Base-by-base conservation (phyloP, 2,797 vertebrate genomes). In the Sphenopsis melanotis region DNA sequence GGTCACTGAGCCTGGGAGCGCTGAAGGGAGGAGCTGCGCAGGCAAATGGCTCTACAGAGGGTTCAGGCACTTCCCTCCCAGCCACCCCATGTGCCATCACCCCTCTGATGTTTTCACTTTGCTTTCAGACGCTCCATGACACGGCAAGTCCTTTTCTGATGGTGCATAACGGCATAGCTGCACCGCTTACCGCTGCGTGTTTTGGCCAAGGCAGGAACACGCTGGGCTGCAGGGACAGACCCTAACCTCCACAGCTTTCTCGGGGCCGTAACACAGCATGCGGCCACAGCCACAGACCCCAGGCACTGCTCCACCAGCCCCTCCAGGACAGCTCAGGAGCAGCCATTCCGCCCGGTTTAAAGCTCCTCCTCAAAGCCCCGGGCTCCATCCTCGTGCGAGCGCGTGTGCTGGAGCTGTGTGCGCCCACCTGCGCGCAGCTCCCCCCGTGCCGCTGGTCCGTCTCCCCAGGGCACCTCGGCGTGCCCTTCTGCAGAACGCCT, bases 341-440 rank as follows among this genome's bases (percentile, higher is more conserved):
- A 4, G 8, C 21, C 27, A 4, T 15, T 30, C 34, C n/a, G 18
- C 16, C 50, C 7, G 15, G 0, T 4, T 39, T 11, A 6, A 44
- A 46, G 52, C 42, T 61, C 13, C 11, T 79, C 50, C 47, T n/a
- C 39, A 29, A 20, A 11, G 24, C 11, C 15, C 42, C 1, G 5
- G 1, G 37, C 15, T 44, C 29, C 56, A 22, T n/a, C 37, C 61
- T 7, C 1, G 0, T 7, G 27, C 2, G 2, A 37, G 30, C 0
- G 1, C 0, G 0, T 6, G 44, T 2, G 0, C 49, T n/a, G 57
- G 56, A 26, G 30, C 15, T 2, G 15, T 1, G 18, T 5, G n/a
- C 10, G 24, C 11, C 42, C 42, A 5, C 27, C 26, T 8, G 1
- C 0, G 0, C 50, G 10, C 44, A 9, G 32, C 14, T 18, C 23